A percentile compares a stretch with the other conserved stretches of the same genome.
Evolutionary conservation across 2,888 invertebrate species (phyloP).

Genomic region (Itoplectis maculator): DNA sequence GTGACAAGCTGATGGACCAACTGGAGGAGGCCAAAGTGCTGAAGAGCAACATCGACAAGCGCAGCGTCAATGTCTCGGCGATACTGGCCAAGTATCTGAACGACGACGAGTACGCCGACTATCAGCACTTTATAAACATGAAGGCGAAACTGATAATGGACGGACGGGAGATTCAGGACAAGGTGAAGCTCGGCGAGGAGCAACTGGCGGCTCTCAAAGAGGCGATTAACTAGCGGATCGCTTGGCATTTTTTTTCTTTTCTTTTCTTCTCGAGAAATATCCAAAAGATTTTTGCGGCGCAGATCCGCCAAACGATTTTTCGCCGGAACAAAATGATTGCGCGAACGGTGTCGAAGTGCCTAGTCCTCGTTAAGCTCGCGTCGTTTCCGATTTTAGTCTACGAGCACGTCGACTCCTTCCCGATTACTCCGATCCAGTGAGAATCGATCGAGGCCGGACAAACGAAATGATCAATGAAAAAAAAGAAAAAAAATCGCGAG

Average conservation of each 20-base stretch:
- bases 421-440: constrained; percentile 38
- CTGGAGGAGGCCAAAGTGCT: constrained; percentile 93
- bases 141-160: constrained; percentile 94
- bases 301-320: background rate
- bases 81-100: constrained; percentile 90
- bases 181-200: constrained; percentile 93
- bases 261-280: too few species aligned
- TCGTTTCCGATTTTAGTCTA: constrained; percentile 62
- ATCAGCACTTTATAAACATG: constrained; percentile 94
- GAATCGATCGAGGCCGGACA: constrained; percentile 35
- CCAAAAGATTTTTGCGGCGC: constrained; percentile 16
- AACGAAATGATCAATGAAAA: constrained; percentile 17
- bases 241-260: constrained; percentile 8
- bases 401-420: constrained; percentile 40
- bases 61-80: constrained; percentile 89
- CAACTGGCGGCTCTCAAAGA: constrained; percentile 90
- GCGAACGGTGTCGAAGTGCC: constrained; percentile 71
- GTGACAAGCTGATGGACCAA: constrained; percentile 91
- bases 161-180: constrained; percentile 92
- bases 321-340: constrained; percentile 6
- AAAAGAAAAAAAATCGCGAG: background rate
- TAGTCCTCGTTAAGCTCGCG: constrained; percentile 78
- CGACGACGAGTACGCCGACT: constrained; percentile 91
- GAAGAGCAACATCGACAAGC: constrained; percentile 92
- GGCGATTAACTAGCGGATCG: constrained; percentile 84